Conservation (phyloP, 2,888 invertebrate genomes). For the Chalcis sispes region DNA sequence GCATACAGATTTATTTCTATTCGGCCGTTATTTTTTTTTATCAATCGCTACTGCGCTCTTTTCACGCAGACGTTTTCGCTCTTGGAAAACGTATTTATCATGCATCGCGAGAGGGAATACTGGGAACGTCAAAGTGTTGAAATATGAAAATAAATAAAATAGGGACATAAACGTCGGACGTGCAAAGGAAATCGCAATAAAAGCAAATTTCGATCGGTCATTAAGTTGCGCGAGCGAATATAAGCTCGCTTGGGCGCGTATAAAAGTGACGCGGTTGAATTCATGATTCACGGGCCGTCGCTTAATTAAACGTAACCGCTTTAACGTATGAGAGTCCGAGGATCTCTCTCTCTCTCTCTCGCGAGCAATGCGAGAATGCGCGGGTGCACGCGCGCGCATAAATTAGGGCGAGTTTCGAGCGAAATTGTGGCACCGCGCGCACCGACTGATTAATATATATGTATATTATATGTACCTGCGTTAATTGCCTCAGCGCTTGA, state of each 20-base stretch:
- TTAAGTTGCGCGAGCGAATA: slow-evolving; percentile 18
- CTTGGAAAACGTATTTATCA: too few species aligned
- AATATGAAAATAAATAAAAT: neutral
- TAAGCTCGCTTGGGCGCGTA: neutral
- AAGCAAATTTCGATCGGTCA: slow-evolving; percentile 11
- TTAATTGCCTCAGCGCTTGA: slow-evolving; percentile 2
- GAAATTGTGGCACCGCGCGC: neutral
- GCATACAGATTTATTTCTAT: too few species aligned
- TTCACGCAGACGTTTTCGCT: too few species aligned
- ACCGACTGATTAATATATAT: slow-evolving; percentile 24
- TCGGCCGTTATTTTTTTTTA: too few species aligned
- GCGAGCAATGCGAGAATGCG: slow-evolving; percentile 43
- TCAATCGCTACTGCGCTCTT: too few species aligned
- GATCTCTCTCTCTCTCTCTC: too few species aligned
- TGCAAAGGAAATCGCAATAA: slow-evolving; percentile 24
- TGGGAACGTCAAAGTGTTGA: slow-evolving; percentile 1
- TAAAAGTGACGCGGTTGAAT: neutral
- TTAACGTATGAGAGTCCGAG: too few species aligned
- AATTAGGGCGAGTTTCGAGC: slow-evolving; percentile 41
- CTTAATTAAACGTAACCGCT: slow-evolving; percentile 65
- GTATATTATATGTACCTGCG: slow-evolving; percentile 3
- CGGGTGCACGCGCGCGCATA: slow-evolving; percentile 51
- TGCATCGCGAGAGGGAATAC: neutral
- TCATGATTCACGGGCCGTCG: slow-evolving; percentile 45
- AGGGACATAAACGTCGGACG: neutral